phyloP scores from a whole-genome alignment of 2,888 invertebrate genomes.

The Tenthredo livida region DNA sequence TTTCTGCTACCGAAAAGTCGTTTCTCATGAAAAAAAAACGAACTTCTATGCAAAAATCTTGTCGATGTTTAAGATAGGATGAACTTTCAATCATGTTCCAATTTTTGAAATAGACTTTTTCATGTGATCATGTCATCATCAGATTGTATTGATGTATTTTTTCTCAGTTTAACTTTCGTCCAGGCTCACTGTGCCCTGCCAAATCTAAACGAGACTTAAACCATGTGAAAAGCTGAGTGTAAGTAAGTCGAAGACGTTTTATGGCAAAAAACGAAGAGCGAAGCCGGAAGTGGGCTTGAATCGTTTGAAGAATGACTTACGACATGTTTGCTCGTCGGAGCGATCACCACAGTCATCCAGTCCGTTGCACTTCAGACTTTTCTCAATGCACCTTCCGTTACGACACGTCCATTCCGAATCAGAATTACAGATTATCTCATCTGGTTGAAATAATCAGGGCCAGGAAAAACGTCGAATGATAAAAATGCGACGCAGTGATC shows the following conservation, averaged over 20 bases:
- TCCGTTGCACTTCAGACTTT: slow-evolving; percentile 84
- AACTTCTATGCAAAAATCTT: neutral
- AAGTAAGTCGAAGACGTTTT: slow-evolving; percentile 8
- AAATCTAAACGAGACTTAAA: slow-evolving; percentile 14
- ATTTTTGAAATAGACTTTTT: neutral
- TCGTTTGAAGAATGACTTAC: slow-evolving; percentile 78
- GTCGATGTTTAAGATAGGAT: neutral
- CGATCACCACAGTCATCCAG: slow-evolving; percentile 84
- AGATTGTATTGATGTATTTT: neutral
- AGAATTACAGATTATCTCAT: neutral
- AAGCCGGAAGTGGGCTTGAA: slow-evolving; percentile 55
- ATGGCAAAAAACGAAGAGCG: slow-evolving; percentile 12
- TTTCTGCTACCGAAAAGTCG: neutral
- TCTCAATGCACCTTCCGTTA: slow-evolving; percentile 85
- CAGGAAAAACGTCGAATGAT: neutral
- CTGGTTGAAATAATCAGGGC: neutral
- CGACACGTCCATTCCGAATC: slow-evolving; percentile 81
- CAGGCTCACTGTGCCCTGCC: neutral
- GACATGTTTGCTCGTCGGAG: slow-evolving; percentile 83
- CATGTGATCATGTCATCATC: too few relatives aligned
- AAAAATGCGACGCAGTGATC: neutral
- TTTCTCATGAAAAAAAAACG: neutral
- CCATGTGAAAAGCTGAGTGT: neutral
- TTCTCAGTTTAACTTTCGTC: neutral
- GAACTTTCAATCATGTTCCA: neutral